These are phyloP conservation scores for Eupithecia exiguata DNA, from an alignment of 2,888 invertebrate species.

Conservation along the genomic window DNA sequence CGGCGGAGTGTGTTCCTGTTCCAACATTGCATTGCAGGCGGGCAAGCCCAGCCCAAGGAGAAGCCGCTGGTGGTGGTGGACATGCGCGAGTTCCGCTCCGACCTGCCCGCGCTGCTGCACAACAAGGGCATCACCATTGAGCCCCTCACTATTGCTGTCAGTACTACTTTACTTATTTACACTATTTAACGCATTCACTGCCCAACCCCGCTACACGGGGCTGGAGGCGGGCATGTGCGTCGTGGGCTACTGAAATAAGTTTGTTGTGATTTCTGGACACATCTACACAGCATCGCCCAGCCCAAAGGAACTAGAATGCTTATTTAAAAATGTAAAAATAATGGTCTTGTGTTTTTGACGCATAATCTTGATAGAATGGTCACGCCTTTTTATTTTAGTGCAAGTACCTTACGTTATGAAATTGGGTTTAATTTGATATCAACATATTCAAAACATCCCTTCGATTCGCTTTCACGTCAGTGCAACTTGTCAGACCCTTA, in stretches of 20 bases:
- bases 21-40: conserved; percentile 61
- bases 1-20: too few relatives aligned
- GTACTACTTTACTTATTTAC: conserved; percentile 29
- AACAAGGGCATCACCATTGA: conserved; percentile 85
- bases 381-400: background rate
- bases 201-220: too few relatives aligned
- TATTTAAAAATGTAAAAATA: too few relatives aligned
- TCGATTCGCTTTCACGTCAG: background rate
- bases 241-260: too few relatives aligned
- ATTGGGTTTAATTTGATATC: background rate
- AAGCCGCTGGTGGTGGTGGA: conserved; percentile 92
- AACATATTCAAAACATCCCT: background rate
- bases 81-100: conserved; percentile 98
- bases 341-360: too few relatives aligned
- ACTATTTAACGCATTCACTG: too few relatives aligned
- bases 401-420: too few relatives aligned
- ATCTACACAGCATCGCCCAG: too few relatives aligned
- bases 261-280: too few relatives aligned
- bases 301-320: too few relatives aligned
- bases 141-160: conserved; percentile 69
- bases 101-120: conserved; percentile 96
- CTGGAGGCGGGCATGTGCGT: too few relatives aligned
- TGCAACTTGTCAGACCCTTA: background rate
- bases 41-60: conserved; percentile 66
- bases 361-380: too few relatives aligned